Evolutionary conservation across 2,113 vertebrate species (phyloP).

Genomic region (Chelonoidis abingdonii): DNA sequence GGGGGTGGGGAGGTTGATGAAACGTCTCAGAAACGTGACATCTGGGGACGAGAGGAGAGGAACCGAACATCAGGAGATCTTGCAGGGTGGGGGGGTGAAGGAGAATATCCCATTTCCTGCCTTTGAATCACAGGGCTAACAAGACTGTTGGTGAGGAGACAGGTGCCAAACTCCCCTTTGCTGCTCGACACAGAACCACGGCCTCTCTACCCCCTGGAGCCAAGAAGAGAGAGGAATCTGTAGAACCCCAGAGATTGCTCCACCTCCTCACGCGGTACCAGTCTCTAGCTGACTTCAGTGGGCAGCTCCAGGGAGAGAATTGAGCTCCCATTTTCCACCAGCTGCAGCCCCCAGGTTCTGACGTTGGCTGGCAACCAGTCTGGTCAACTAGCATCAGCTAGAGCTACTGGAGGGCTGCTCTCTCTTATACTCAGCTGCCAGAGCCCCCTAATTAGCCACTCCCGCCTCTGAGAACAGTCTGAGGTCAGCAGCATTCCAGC

Average conservation of each 20-base stretch:
- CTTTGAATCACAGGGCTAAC: background rate
- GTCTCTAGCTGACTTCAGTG: background rate
- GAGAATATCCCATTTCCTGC: rapidly evolving
- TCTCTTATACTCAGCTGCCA: background rate
- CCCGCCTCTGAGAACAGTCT: background rate
- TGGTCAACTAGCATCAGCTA: background rate
- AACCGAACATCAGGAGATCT: background rate
- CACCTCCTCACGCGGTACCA: background rate
- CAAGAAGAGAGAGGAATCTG: background rate
- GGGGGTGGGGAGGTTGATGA: background rate
- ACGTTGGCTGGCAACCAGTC: background rate
- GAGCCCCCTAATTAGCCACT: background rate
- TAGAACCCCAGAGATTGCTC: background rate
- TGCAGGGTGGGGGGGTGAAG: background rate
- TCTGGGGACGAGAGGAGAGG: background rate
- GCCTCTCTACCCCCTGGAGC: background rate
- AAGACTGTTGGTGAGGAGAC: background rate
- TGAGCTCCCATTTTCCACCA: background rate
- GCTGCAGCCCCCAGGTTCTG: background rate
- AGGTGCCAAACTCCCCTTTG: constrained; percentile 5
- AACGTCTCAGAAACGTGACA: background rate
- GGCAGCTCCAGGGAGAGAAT: background rate
- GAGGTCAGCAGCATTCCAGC: background rate
- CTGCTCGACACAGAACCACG: background rate
- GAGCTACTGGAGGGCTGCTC: background rate